Evolutionary conservation across 2,888 invertebrate genomes (phyloP).

Genomic region (Brachylomia viminalis): DNA sequence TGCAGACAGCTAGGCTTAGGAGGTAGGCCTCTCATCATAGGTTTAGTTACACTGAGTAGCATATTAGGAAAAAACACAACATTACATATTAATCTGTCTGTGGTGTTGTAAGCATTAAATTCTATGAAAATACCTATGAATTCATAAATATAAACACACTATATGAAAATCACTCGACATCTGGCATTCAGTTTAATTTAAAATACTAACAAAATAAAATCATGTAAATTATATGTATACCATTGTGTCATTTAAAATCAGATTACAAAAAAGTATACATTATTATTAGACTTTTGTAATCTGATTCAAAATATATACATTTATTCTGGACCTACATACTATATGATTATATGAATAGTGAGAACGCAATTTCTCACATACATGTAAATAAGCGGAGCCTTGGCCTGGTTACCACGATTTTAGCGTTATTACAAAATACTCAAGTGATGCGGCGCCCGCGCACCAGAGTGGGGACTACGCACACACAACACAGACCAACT

Average conservation of each 20-base stretch:
- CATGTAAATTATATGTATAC: conserved; percentile 18
- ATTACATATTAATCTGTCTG: not conserved
- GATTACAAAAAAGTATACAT: conserved; percentile 25
- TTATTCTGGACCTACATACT: conserved; percentile 53
- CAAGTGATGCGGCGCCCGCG: conserved; percentile 82
- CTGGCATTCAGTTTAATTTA: not conserved
- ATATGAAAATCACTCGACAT: not conserved
- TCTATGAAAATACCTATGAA: not conserved
- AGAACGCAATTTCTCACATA: conserved; percentile 88
- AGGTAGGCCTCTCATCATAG: not conserved
- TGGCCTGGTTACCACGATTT: conserved; percentile 90
- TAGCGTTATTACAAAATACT: conserved; percentile 88
- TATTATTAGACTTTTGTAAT: conserved; percentile 40
- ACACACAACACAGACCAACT: conserved; percentile 43
- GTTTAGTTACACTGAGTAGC: not conserved
- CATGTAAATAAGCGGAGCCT: conserved; percentile 88
- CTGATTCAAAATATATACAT: conserved; percentile 50
- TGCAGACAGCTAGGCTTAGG: not conserved
- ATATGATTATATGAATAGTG: conserved; percentile 70
- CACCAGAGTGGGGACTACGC: conserved; percentile 61
- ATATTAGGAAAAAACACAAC: not conserved
- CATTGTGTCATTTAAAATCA: conserved; percentile 33
- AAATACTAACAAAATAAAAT: conserved; percentile 13
- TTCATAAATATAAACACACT: not conserved
- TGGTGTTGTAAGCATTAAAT: not conserved